Evolutionary conservation across 2,113 vertebrate genomes (phyloP).

Genomic region (Hypomesus transpacificus): DNA sequence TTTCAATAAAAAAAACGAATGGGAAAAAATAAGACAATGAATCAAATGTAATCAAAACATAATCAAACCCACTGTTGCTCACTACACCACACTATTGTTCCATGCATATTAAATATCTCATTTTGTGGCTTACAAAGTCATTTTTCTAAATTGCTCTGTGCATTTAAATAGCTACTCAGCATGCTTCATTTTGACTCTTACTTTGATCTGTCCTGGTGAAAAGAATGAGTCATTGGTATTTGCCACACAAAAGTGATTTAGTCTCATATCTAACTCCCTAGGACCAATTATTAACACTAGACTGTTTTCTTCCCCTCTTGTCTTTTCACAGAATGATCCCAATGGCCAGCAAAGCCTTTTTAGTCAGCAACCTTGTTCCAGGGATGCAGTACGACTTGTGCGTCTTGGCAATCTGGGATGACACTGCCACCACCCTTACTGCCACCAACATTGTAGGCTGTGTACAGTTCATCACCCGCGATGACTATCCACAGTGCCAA

Average conservation of each 20-base stretch:
- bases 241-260: conserved; percentile 9
- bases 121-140: conserved; percentile 34
- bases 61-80: conserved; percentile 32
- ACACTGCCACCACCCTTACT: conserved; percentile 89
- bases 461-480: conserved; percentile 87
- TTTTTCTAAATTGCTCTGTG: conserved; percentile 45
- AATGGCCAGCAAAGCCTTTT: conserved; percentile 87
- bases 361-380: conserved; percentile 91
- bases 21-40: conserved; percentile 15
- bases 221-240: conserved; percentile 9
- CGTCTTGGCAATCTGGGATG: conserved; percentile 95
- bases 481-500: conserved; percentile 90
- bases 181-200: conserved; percentile 28
- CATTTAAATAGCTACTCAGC: conserved; percentile 53
- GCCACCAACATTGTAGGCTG: conserved; percentile 97
- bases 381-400: conserved; percentile 94
- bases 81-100: conserved; percentile 57
- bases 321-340: conserved; percentile 85
- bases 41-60: conserved; percentile 38
- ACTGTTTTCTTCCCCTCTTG: conserved; percentile 34
- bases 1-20: conserved; percentile 21
- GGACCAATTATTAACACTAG: conserved; percentile 21
- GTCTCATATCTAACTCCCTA: conserved; percentile 56
- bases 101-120: conserved; percentile 63
- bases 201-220: conserved; percentile 36